Evolutionary conservation across 2,113 vertebrate genomes (phyloP).

Genomic region (Passer montanus): DNA sequence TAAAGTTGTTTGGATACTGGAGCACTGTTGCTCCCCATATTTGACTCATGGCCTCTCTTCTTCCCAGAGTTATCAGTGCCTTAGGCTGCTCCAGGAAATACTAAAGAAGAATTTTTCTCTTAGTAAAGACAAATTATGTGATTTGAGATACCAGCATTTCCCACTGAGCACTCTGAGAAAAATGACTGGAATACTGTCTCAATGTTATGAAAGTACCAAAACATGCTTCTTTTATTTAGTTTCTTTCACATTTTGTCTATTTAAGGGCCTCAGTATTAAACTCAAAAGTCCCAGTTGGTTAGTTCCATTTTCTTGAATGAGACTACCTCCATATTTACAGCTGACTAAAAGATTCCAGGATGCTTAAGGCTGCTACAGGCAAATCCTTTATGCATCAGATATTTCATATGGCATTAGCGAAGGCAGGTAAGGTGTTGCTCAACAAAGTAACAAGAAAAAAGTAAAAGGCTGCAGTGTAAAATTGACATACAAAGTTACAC

Average conservation of each 20-base stretch:
- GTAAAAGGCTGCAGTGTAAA: neutral
- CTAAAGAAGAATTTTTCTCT: constrained; percentile 7
- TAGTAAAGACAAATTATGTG: constrained; percentile 15
- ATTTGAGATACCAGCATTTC: constrained; percentile 25
- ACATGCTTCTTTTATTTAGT: constrained; percentile 5
- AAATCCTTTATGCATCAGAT: neutral
- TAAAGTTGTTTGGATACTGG: neutral
- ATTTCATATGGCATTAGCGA: neutral
- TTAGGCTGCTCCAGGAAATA: constrained; percentile 34
- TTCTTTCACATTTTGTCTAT: constrained; percentile 19
- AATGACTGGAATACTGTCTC: constrained; percentile 49
- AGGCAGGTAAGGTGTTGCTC: neutral
- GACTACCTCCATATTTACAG: neutral
- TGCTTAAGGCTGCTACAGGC: neutral
- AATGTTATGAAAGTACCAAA: constrained; percentile 17
- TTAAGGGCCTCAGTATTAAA: constrained; percentile 17
- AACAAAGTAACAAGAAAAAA: neutral
- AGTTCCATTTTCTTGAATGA: neutral
- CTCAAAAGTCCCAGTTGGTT: neutral
- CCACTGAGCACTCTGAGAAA: constrained; percentile 51
- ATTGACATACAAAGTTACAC: neutral
- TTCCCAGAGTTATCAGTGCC: constrained; percentile 18
- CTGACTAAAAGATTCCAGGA: neutral
- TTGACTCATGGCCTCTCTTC: constrained; percentile 23
- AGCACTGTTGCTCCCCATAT: neutral